Evolutionary conservation across 2,113 vertebrate species (phyloP), one percentile per base, ranked within the genome.

Genomic region (Andinoacara biseriatus): DNA sequence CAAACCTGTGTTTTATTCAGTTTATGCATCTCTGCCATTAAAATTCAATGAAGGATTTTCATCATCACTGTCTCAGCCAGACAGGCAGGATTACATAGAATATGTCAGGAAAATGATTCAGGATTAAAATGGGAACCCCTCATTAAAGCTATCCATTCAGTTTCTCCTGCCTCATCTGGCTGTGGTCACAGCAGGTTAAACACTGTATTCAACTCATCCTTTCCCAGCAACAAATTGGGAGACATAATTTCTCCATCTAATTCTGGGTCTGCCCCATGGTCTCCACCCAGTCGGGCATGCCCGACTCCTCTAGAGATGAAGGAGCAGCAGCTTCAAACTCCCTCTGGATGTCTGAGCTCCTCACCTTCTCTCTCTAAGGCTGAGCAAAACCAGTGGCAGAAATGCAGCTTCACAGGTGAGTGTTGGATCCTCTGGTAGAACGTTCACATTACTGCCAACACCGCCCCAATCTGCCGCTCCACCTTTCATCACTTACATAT

Each of bases 41-140:
- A 52, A 49, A 49, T 69, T 5, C 11, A 49, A 15, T 69, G 6
- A 49, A 29, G 29, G 11, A 69, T 31, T 43, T 46, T 69, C 24
- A 0, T 52, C 26, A 33, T 54, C 52, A 54, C 3, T 72, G 43
- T n/a, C 10, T 20, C 31, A 52, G 0, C 0, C 46, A 52, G 67
- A 18, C 52, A n/a, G 5, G 67, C 46, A 33, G 46, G 43, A 31
- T 72, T 52, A 18, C 0, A n/a, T 46, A 52, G 20, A 46, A 14
- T 46, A 46, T 46, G 43, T 46, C 11, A 13, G 13, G 14, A 49
- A 15, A 52, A 2, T 9, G n/a, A 31, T 1, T 52, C 46, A 52
- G 24, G 6, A 31, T 54, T 72, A 54, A 72, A 54, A 0, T 54
- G 13, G 3, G 31, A 24, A 72, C 17, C 24, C 65, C 43, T 52